Conservation (phyloP, 1,140 invertebrate genomes). For the Polyergus mexicanus region DNA sequence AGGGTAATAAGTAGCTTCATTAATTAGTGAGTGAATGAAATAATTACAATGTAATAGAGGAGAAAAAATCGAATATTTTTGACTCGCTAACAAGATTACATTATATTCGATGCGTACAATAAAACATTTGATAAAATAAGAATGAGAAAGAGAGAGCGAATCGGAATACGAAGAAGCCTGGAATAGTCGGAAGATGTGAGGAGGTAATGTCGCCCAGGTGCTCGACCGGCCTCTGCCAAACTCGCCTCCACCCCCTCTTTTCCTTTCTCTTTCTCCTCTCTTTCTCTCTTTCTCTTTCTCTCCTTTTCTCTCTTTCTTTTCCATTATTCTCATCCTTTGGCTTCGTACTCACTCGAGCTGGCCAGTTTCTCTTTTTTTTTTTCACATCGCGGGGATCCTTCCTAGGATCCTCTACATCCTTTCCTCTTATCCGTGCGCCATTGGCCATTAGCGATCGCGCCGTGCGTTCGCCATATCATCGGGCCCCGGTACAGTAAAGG, state of each 20-base stretch:
- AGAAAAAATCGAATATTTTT: constrained; percentile 21
- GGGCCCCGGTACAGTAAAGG: constrained; percentile 73
- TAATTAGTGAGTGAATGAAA: background rate
- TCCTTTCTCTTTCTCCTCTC: constrained; percentile 48
- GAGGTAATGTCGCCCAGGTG: constrained; percentile 79
- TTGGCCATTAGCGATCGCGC: constrained; percentile 78
- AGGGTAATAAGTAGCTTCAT: background rate
- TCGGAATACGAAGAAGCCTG: background rate
- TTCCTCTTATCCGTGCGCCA: constrained; percentile 77
- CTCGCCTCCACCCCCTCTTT: constrained; percentile 67
- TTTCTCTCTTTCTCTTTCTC: constrained; percentile 28
- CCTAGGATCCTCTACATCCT: constrained; percentile 69
- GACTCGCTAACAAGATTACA: background rate
- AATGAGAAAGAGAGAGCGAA: background rate
- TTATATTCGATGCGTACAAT: background rate
- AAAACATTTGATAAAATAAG: too few relatives aligned
- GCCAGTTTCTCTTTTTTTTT: constrained; percentile 66
- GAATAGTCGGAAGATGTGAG: constrained; percentile 66
- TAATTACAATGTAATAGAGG: background rate
- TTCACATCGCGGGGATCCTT: constrained; percentile 59
- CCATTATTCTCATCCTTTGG: constrained; percentile 41
- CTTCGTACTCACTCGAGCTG: constrained; percentile 52
- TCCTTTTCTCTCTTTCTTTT: constrained; percentile 46
- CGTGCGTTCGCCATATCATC: constrained; percentile 75
- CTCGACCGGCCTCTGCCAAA: constrained; percentile 76